phyloP scores from a whole-genome alignment of 2,113 vertebrate species.

The Mobula birostris region DNA sequence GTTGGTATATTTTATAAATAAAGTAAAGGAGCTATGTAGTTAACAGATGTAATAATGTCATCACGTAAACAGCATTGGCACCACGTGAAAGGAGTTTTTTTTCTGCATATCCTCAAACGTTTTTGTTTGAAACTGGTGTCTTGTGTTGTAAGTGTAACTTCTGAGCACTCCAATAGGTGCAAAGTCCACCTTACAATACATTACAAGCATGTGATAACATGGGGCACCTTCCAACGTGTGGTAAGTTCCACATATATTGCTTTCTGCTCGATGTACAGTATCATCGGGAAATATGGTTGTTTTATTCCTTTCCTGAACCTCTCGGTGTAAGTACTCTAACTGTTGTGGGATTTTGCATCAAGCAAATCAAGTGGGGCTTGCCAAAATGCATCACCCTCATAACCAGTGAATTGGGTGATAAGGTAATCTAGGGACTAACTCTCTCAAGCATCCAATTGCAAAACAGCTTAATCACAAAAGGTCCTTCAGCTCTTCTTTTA shows the following conservation, averaged over 20 bases:
- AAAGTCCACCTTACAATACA: too few species aligned
- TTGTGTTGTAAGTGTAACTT: too few species aligned
- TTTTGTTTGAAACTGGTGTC: too few species aligned
- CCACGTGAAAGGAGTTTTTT: too few species aligned
- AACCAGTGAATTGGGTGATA: not conserved
- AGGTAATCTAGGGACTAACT: conserved; percentile 5
- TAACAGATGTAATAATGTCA: too few species aligned
- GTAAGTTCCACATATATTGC: not conserved
- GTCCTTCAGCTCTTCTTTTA: conserved; percentile 30
- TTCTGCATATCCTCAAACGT: too few species aligned
- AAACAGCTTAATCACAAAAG: conserved; percentile 15
- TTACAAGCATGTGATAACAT: not conserved
- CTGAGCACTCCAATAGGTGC: too few species aligned
- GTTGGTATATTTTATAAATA: too few species aligned
- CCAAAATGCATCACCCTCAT: conserved; percentile 33
- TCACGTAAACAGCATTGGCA: too few species aligned
- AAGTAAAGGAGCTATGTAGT: too few species aligned
- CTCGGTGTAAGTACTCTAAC: not conserved
- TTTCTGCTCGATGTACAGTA: not conserved
- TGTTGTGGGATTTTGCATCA: not conserved
- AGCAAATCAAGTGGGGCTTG: conserved; percentile 19
- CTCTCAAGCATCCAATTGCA: conserved; percentile 11
- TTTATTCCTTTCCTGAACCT: not conserved
- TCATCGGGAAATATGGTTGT: not conserved
- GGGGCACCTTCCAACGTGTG: not conserved